Evolutionary conservation across 2,888 invertebrate species (phyloP), one percentile per base, ranked within the genome.

Genomic region (Caenorhabditis becei): DNA sequence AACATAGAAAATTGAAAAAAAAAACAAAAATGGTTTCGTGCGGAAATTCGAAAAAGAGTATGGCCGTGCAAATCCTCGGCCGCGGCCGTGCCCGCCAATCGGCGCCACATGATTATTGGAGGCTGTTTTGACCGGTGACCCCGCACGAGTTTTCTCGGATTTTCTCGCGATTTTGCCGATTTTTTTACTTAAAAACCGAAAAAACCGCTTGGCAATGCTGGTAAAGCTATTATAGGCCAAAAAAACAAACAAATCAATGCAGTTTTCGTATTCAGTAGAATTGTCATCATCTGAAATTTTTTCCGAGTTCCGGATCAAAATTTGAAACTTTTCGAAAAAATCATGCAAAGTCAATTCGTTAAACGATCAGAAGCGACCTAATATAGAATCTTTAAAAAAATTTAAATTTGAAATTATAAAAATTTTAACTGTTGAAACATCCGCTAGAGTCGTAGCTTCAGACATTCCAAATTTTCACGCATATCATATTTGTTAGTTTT

Each of bases 61-160:
- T 26, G 61, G 61, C 44, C 44, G 44, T 16, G 61, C 7, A 8
- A 47, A 41, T 47, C 2, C 47, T 28, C 44, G 61, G 61, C 61
- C 61, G 11, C 61, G 61, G 28, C 26, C 61, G n/a, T 28, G 28
- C 61, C 47, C 47, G 61, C 61, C 44, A 58, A 58, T 28, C n/a
- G 58, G 37, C 26, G 58, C 54, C 58, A 37, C 58, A 58, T 58
- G 54, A 56, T 56, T 28, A 56, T 56, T 32, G 28, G 32, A 28
- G 32, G n/a, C 14, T 58, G 58, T 58, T 58, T 58, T 37, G 35
- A 37, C 54, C n/a, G 54, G 18, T 10, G 32, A 28, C 35, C 1
- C 14, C 37, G 14, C 58, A 58, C 28, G 24, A 51, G 26, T 51
- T 23, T 26, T 26, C 24, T 16, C 1, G 2, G 51, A 51, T 51